Percentiles rank a stretch among this genome's conserved stretches.
phyloP scores from a whole-genome alignment of 2,113 vertebrate genomes.

The Misgurnus mizolepis region DNA sequence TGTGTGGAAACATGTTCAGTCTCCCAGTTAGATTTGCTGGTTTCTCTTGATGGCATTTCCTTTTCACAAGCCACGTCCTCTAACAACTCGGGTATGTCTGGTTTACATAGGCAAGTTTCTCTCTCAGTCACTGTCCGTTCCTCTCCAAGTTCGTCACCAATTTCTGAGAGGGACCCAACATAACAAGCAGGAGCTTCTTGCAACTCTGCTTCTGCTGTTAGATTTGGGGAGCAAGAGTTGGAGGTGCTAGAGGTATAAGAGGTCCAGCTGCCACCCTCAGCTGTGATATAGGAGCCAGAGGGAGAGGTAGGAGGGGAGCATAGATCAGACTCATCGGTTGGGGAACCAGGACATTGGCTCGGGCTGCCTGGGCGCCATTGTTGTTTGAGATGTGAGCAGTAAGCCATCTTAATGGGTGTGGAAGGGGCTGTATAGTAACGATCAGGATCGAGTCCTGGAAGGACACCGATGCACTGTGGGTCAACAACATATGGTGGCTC shows the following conservation, averaged over 20 bases:
- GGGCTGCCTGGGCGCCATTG: slow-evolving; percentile 70
- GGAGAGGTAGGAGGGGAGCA: slow-evolving; percentile 88
- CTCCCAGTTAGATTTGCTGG: slow-evolving; percentile 69
- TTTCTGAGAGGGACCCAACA: slow-evolving; percentile 74
- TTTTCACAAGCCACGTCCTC: slow-evolving; percentile 62
- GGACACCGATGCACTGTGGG: slow-evolving; percentile 70
- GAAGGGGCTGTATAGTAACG: slow-evolving; percentile 91
- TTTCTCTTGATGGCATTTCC: slow-evolving; percentile 63
- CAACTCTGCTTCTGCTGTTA: slow-evolving; percentile 76
- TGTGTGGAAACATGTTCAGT: slow-evolving; percentile 64
- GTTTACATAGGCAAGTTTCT: slow-evolving; percentile 61
- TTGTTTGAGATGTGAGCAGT: slow-evolving; percentile 70
- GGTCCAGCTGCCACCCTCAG: slow-evolving; percentile 90
- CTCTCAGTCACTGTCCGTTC: slow-evolving; percentile 62
- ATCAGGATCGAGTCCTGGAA: slow-evolving; percentile 78
- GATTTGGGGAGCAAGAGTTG: slow-evolving; percentile 85
- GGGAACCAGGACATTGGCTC: slow-evolving; percentile 67
- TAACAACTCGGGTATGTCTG: slow-evolving; percentile 59
- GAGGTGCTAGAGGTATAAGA: slow-evolving; percentile 84
- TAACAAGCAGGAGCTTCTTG: slow-evolving; percentile 74
- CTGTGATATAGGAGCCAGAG: slow-evolving; percentile 92
- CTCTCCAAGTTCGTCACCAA: slow-evolving; percentile 74
- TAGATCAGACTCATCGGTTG: slow-evolving; percentile 77
- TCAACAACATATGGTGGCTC: slow-evolving; percentile 75
- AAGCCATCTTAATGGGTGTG: slow-evolving; percentile 81